These are phyloP conservation scores for Serripes groenlandicus DNA, from an alignment of 2,888 invertebrate genomes.

Conservation along the genomic window DNA sequence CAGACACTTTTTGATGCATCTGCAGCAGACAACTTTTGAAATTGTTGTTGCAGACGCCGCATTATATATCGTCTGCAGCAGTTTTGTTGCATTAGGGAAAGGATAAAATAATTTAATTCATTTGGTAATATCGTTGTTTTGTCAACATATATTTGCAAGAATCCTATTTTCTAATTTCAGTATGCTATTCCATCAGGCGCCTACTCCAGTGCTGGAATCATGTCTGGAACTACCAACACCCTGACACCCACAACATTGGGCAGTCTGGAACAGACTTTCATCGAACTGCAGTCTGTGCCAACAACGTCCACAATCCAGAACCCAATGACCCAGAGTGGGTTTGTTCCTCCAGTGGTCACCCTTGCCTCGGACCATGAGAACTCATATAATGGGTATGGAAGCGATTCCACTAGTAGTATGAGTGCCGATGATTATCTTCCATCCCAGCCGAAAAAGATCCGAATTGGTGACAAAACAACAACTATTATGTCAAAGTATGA, in stretches of 20 bases:
- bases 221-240: slow-evolving; percentile 93
- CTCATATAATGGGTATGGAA: slow-evolving; percentile 64
- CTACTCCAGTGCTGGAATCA: slow-evolving; percentile 89
- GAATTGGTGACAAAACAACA: slow-evolving; percentile 66
- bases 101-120: too few relatives aligned
- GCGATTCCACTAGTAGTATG: slow-evolving; percentile 56
- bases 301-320: slow-evolving; percentile 68
- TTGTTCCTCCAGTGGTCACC: slow-evolving; percentile 92
- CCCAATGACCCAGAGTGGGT: slow-evolving; percentile 92
- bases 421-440: slow-evolving; percentile 74
- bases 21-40: too few relatives aligned
- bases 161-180: slow-evolving; percentile 70
- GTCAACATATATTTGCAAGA: too few relatives aligned
- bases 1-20: too few relatives aligned
- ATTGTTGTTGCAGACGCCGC: too few relatives aligned
- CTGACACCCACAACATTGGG: slow-evolving; percentile 97
- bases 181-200: slow-evolving; percentile 76
- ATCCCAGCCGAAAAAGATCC: slow-evolving; percentile 68
- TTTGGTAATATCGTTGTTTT: too few relatives aligned
- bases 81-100: too few relatives aligned
- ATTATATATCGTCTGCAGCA: too few relatives aligned
- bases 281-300: slow-evolving; percentile 90
- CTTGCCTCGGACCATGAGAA: slow-evolving; percentile 69
- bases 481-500: slow-evolving; percentile 65
- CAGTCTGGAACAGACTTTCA: slow-evolving; percentile 96